phyloP scores from a whole-genome alignment of 2,797 vertebrate genomes.

The Pampus argenteus region DNA sequence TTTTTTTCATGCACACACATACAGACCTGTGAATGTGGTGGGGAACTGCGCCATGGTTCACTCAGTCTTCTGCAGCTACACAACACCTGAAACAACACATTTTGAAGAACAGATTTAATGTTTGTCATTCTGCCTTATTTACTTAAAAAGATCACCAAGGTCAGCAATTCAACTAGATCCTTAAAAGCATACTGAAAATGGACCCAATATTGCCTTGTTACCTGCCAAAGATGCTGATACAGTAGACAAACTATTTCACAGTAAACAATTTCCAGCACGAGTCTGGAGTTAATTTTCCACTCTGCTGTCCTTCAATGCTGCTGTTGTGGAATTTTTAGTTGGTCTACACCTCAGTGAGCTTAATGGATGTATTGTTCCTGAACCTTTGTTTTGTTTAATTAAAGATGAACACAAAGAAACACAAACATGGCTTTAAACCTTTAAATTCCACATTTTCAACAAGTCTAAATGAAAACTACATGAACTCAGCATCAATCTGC shows the following conservation, averaged over 20 bases:
- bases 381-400: neutral
- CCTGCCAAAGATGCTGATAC: constrained; percentile 33
- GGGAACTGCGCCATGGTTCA: constrained; percentile 99
- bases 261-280: constrained; percentile 6
- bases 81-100: constrained; percentile 84
- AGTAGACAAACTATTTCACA: constrained; percentile 12
- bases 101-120: neutral
- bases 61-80: constrained; percentile 85
- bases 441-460: neutral
- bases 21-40: constrained; percentile 94
- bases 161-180: neutral
- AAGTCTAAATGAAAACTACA: neutral
- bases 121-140: neutral
- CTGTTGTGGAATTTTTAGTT: constrained; percentile 11
- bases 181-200: neutral
- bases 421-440: neutral
- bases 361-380: neutral
- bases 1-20: neutral
- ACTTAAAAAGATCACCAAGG: neutral
- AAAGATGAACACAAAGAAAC: neutral
- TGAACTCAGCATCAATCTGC: neutral
- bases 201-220: constrained; percentile 6
- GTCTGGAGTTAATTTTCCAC: constrained; percentile 23
- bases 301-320: constrained; percentile 27
- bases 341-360: constrained; percentile 2